Conservation (phyloP, 1,140 invertebrate genomes). For the Lerema accius region DNA sequence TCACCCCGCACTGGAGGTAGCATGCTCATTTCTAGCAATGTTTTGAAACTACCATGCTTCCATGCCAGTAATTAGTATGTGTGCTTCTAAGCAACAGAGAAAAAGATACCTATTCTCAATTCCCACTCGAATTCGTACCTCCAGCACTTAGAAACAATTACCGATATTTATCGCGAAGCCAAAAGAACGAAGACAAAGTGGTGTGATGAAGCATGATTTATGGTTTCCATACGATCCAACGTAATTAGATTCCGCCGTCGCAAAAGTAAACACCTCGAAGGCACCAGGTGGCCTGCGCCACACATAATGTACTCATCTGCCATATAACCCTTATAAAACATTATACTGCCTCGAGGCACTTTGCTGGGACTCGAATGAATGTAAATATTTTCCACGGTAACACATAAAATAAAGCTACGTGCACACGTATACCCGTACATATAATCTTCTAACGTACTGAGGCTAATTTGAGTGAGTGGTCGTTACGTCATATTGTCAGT, state of each 20-base stretch:
- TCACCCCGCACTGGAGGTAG: too few relatives aligned
- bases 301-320: conserved; percentile 31
- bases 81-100: too few relatives aligned
- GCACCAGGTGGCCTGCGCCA: conserved; percentile 22
- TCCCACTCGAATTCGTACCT: too few relatives aligned
- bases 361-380: conserved; percentile 2
- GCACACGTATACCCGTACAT: background rate
- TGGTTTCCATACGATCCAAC: conserved; percentile 22
- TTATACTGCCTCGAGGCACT: conserved; percentile 12
- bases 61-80: too few relatives aligned
- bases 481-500: background rate
- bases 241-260: conserved; percentile 28
- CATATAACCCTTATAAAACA: conserved; percentile 25
- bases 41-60: too few relatives aligned
- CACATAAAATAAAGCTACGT: background rate
- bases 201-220: conserved; percentile 28
- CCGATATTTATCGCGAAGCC: conserved; percentile 13
- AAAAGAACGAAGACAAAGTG: conserved; percentile 27
- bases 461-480: background rate
- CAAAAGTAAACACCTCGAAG: conserved; percentile 26
- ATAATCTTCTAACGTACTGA: background rate
- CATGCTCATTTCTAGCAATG: too few relatives aligned
- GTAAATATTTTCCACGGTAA: conserved; percentile 5
- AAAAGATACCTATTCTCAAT: too few relatives aligned
- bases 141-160: conserved; percentile 14